Percentiles rank a stretch among this genome's conserved stretches.
These are phyloP conservation scores for Subacronicta megacephala DNA, from an alignment of 2,888 invertebrate species.

Conservation along the genomic window DNA sequence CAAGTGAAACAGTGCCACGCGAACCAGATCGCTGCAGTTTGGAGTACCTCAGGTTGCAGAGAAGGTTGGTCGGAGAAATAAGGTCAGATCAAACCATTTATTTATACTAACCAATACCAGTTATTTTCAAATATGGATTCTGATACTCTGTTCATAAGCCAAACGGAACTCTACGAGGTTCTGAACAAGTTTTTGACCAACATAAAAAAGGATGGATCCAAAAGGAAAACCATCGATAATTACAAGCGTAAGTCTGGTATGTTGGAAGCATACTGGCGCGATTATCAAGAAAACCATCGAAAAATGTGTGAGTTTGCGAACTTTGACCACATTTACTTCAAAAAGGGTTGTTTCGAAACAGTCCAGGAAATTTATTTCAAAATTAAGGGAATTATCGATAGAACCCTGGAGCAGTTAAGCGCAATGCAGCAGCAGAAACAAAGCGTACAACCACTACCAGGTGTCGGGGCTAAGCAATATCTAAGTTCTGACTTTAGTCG, in stretches of 20 bases:
- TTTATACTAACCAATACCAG: conserved; percentile 1
- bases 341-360: conserved; percentile 7
- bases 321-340: conserved; percentile 1
- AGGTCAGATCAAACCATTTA: conserved; percentile 10
- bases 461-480: background rate
- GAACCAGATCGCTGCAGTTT: background rate
- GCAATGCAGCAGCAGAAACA: background rate
- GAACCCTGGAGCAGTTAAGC: background rate
- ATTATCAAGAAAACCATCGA: conserved; percentile 2
- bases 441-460: conserved; percentile 2
- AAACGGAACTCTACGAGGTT: conserved; percentile 4
- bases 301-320: background rate
- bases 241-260: background rate
- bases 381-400: background rate
- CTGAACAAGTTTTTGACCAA: conserved; percentile 1
- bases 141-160: conserved; percentile 8
- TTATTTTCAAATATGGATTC: background rate
- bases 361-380: conserved; percentile 3
- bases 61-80: background rate
- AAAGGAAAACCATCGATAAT: conserved; percentile 1
- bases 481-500: background rate
- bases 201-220: conserved; percentile 1
- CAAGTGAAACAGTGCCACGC: conserved; percentile 7
- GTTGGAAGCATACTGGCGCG: conserved; percentile 4
- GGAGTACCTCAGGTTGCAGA: background rate